These are phyloP conservation scores for Rhogogaster chlorosoma DNA, from an alignment of 2,888 invertebrate species.

Conservation along the genomic window DNA sequence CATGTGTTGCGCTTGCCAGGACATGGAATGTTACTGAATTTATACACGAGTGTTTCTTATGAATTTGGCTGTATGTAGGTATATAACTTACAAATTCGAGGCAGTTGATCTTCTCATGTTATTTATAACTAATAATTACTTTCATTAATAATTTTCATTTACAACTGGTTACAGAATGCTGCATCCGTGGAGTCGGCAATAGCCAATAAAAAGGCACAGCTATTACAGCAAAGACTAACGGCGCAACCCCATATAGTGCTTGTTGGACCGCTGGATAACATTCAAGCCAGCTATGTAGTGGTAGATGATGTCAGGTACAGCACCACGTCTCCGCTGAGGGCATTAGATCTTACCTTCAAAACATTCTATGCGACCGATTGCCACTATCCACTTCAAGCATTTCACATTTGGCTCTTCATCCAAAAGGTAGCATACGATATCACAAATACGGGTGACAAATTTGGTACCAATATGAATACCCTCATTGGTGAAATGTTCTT, in stretches of 20 bases:
- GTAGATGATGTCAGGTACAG: constrained; percentile 17
- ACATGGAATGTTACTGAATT: too few relatives aligned
- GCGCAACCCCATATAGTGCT: constrained; percentile 23
- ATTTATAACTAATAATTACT: too few relatives aligned
- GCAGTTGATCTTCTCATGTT: too few relatives aligned
- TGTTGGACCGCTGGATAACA: constrained; percentile 7
- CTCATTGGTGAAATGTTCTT: not conserved
- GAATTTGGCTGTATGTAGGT: too few relatives aligned
- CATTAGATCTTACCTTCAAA: constrained; percentile 23
- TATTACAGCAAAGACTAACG: not conserved
- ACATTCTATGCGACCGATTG: constrained; percentile 37
- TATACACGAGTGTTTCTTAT: too few relatives aligned
- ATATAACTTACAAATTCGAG: too few relatives aligned
- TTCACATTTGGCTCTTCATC: constrained; percentile 6
- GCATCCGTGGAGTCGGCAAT: constrained; percentile 5
- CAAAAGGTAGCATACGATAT: not conserved
- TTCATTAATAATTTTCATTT: too few relatives aligned
- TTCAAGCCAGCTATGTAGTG: constrained; percentile 22
- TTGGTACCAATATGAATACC: not conserved
- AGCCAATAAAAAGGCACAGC: not conserved
- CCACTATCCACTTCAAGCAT: not conserved
- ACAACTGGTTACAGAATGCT: too few relatives aligned
- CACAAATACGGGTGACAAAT: not conserved
- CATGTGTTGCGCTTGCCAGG: too few relatives aligned
- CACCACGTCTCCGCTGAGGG: not conserved